phyloP scores from a whole-genome alignment of 2,888 invertebrate species.

The Acronicta leporina region DNA sequence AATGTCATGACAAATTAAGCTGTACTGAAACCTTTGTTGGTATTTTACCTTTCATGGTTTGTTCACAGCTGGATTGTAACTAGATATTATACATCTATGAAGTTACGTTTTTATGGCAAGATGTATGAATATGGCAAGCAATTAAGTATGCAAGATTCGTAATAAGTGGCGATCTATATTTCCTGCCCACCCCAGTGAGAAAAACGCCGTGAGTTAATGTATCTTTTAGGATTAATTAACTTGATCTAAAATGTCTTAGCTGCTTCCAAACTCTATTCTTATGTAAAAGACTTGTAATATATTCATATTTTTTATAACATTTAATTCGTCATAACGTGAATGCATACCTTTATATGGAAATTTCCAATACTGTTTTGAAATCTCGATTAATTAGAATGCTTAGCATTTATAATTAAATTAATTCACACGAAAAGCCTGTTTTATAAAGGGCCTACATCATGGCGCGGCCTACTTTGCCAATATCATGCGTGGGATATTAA shows the following conservation, averaged over 20 bases:
- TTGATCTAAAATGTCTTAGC: no score
- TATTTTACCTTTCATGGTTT: neutral
- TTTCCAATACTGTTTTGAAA: constrained; percentile 7
- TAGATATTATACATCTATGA: no score
- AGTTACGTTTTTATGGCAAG: no score
- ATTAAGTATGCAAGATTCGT: no score
- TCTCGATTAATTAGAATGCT: constrained; percentile 26
- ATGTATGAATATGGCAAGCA: no score
- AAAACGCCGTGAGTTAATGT: no score
- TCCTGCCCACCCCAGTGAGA: no score
- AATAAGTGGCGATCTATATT: no score
- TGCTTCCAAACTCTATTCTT: no score
- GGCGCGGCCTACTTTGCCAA: constrained; percentile 5
- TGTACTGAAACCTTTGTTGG: constrained; percentile 25
- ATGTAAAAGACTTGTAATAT: no score
- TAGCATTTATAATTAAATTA: constrained; percentile 16
- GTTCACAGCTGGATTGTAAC: neutral
- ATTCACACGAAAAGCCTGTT: constrained; percentile 21
- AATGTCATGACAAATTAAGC: constrained; percentile 51
- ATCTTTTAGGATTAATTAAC: no score
- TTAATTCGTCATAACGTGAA: neutral
- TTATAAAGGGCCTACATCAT: constrained; percentile 6
- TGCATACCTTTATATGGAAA: neutral
- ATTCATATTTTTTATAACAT: neutral
- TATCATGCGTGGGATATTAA: constrained; percentile 16